Evolutionary conservation across 2,113 vertebrate species (phyloP).

Genomic region (Pipra filicauda): DNA sequence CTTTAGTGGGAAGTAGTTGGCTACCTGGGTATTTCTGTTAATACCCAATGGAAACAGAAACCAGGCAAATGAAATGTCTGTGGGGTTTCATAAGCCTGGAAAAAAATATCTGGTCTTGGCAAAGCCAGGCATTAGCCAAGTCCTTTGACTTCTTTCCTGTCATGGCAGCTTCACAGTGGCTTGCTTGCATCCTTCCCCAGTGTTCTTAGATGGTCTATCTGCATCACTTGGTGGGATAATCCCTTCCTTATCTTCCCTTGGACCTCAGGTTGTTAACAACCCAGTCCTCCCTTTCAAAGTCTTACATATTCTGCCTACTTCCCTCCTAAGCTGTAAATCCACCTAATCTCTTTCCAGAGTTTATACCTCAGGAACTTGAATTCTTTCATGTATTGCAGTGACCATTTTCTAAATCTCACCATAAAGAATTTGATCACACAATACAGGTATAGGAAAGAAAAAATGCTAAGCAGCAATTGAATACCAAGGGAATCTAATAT

Average conservation of each 20-base stretch:
- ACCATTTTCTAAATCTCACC: neutral
- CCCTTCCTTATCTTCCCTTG: neutral
- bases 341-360: neutral
- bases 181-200: neutral
- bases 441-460: neutral
- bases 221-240: neutral
- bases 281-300: neutral
- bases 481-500: neutral
- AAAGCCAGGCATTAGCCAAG: neutral
- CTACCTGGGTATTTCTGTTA: neutral
- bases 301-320: conserved; percentile 6
- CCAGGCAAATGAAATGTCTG: neutral
- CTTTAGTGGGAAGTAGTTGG: neutral
- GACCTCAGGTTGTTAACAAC: neutral
- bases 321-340: neutral
- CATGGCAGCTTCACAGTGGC: neutral
- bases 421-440: neutral
- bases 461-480: neutral
- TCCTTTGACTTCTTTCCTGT: neutral
- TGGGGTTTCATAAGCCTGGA: neutral
- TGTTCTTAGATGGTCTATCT: neutral
- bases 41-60: neutral
- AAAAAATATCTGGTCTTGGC: neutral
- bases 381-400: neutral
- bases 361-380: neutral